phyloP scores from a whole-genome alignment of 2,888 invertebrate species.

The Scaptomyza polygonia region DNA sequence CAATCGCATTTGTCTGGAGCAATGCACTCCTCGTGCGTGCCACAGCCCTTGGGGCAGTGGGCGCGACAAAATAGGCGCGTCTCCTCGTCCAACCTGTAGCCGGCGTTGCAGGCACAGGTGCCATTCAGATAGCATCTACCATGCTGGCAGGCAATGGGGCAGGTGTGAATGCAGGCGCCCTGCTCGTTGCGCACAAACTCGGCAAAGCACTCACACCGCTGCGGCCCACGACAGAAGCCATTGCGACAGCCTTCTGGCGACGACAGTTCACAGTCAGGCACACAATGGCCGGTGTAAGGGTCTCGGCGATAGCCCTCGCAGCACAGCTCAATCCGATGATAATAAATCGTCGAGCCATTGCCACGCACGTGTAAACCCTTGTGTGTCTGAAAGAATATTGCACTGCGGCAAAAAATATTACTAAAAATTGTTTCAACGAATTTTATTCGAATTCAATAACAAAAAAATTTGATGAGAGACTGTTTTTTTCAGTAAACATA shows the following conservation, averaged over 20 bases:
- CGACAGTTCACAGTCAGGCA: conserved; percentile 82
- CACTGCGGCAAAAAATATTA: conserved; percentile 46
- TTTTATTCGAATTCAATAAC: too few relatives aligned
- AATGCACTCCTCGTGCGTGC: conserved; percentile 75
- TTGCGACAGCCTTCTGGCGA: conserved; percentile 84
- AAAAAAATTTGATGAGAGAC: too few relatives aligned
- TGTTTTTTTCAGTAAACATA: too few relatives aligned
- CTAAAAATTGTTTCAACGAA: background rate
- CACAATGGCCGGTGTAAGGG: conserved; percentile 84
- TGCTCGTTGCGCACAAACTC: conserved; percentile 79
- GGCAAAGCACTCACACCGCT: conserved; percentile 81
- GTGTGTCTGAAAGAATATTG: conserved; percentile 77
- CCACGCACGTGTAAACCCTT: conserved; percentile 80
- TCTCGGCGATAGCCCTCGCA: conserved; percentile 89
- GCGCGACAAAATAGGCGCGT: conserved; percentile 81
- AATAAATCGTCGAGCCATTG: conserved; percentile 81
- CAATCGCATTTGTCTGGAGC: conserved; percentile 77
- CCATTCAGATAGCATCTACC: conserved; percentile 87
- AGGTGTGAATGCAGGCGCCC: conserved; percentile 87
- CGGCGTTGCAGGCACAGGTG: conserved; percentile 87
- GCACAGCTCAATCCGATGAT: conserved; percentile 88
- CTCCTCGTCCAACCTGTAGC: conserved; percentile 79
- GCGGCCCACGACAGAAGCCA: conserved; percentile 85
- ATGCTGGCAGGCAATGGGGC: conserved; percentile 89
- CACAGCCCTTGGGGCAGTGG: conserved; percentile 82